A percentile compares a stretch with the other conserved stretches of the same genome.
Conservation (phyloP, 2,113 vertebrate genomes). For the Heptranchias perlo region DNA sequence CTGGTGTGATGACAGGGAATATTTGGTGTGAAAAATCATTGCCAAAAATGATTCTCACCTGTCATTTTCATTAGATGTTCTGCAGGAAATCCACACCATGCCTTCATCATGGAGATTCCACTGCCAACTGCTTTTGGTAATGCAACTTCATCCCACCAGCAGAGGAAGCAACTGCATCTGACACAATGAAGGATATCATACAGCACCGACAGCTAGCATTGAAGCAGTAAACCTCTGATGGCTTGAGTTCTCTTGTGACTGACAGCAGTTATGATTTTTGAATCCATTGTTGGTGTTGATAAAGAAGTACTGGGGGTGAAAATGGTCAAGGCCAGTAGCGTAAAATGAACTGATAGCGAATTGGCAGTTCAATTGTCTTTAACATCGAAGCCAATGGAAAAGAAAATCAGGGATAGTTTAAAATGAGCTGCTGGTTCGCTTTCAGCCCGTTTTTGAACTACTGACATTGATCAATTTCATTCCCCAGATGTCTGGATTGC, state of each 20-base stretch:
- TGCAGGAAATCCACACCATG: background rate
- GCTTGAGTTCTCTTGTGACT: background rate
- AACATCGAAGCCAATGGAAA: no score
- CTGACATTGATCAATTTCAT: background rate
- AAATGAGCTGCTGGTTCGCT: background rate
- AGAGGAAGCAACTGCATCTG: background rate
- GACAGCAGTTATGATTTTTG: background rate
- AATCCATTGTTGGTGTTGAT: background rate
- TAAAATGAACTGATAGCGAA: background rate
- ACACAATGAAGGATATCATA: background rate
- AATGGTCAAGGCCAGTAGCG: background rate
- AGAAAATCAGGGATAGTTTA: no score
- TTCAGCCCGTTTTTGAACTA: background rate
- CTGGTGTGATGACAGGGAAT: background rate
- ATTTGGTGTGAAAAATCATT: background rate
- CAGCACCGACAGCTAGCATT: background rate
- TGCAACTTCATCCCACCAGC: background rate
- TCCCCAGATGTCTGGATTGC: background rate
- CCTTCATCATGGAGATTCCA: background rate
- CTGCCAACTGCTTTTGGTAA: background rate
- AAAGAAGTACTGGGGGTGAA: background rate
- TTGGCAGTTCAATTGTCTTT: no score
- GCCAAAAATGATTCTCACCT: background rate
- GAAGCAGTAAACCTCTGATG: background rate
- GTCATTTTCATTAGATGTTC: background rate